Evolutionary conservation across 2,113 vertebrate species (phyloP).

Genomic region (Zosterops lateralis): DNA sequence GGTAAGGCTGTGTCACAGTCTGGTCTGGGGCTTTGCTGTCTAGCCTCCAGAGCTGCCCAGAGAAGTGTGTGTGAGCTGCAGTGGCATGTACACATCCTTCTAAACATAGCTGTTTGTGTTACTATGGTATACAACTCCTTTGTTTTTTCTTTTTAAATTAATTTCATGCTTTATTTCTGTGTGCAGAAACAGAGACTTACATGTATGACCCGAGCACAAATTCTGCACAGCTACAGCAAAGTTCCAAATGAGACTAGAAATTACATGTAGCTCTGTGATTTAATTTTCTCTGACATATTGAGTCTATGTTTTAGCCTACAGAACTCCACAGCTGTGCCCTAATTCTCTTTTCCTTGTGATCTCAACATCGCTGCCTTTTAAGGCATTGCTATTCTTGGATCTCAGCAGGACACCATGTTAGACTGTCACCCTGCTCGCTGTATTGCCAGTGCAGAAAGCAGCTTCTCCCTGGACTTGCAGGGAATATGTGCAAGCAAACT

Average conservation of each 20-base stretch:
- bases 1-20: not conserved
- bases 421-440: constrained; percentile 70
- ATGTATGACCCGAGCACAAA: constrained; percentile 1
- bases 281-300: constrained; percentile 88
- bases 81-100: not conserved
- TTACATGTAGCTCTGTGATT: constrained; percentile 73
- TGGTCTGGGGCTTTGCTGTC: not conserved
- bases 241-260: constrained; percentile 37
- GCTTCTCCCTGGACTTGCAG: not conserved
- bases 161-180: not conserved
- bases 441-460: constrained; percentile 38
- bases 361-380: constrained; percentile 80
- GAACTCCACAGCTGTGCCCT: constrained; percentile 88
- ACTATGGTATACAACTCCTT: not conserved
- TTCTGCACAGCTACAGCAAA: constrained; percentile 34
- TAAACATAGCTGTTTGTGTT: not conserved
- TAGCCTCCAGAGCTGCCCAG: not conserved
- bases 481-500: constrained; percentile 22
- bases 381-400: constrained; percentile 77
- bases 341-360: constrained; percentile 82
- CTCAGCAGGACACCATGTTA: constrained; percentile 71
- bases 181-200: not conserved
- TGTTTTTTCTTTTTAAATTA: not conserved
- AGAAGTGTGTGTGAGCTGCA: not conserved
- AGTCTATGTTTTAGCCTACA: constrained; percentile 87